Base-by-base conservation (phyloP, 2,888 invertebrate genomes). In the Bellardia pandia region DNA sequence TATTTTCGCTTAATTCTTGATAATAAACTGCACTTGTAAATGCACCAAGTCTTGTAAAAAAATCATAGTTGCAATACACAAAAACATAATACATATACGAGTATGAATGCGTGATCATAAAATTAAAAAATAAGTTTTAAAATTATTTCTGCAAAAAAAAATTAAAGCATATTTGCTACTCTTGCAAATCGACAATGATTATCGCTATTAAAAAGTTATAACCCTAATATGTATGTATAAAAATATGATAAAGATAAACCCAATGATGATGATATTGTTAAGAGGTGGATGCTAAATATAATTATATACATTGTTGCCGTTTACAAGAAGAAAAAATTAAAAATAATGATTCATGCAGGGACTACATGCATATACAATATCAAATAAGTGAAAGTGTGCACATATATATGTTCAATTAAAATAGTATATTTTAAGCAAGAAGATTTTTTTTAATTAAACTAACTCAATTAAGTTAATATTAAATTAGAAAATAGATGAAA, bases 221-320 rank as follows among this genome's bases (percentile, higher is more conserved):
- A 3, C 45, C 45, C 9, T 45, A 45, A 45, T 45, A 5, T 37
- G 45, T 62, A 23, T 64, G 16, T 66, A 11, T 42, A 75, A 75
- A 75, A n/a, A 33, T n/a, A n/a, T 75, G 62, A 51, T 75, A 16
- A 51, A 51, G 75, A 60, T 74, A 74, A 74, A 58, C 42, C 62
- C 48, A 62, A 48, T 51, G 62, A 75, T 64, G 60, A 16, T 75
- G 16, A 16, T 75, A 64, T 51, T 11, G 16, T 37, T 33, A 9
- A 60, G n/a, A 33, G 30, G 30, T 74, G 33, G 45, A 60, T 74
- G 74, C 33, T 62, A 16, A 62, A 62, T 62, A 62, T 62, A 75
- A 48, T 60, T 11, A 60, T 33, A 69, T 14, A 69, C 68, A 69
- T 40, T 75, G 62, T 75, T 13, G 51, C 37, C 7, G 45, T 42